These are phyloP conservation scores for Perithous albicinctus DNA, from an alignment of 2,888 invertebrate species.

Conservation along the genomic window DNA sequence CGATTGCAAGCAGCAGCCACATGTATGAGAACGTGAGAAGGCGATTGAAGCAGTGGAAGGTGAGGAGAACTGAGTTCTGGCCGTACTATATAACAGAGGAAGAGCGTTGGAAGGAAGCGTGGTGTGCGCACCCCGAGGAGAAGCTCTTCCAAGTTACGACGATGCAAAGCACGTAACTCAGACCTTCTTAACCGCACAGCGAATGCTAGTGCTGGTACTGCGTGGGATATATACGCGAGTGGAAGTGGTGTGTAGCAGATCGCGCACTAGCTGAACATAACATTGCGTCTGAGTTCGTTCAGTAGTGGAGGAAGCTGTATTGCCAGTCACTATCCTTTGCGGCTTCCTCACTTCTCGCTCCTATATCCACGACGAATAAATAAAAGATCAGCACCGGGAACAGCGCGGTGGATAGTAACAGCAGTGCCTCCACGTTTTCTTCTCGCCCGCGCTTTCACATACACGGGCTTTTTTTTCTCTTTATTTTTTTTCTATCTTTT, in stretches of 20 bases:
- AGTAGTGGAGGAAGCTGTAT: not conserved
- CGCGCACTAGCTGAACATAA: conserved; percentile 56
- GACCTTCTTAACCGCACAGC: conserved; percentile 68
- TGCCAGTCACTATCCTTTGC: conserved; percentile 30
- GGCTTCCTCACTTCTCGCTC: conserved; percentile 44
- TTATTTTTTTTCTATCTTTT: conserved; percentile 11
- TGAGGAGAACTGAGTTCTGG: conserved; percentile 9
- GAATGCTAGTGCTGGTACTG: conserved; percentile 10
- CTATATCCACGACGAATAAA: conserved; percentile 65
- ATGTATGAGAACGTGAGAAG: conserved; percentile 39
- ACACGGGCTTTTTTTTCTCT: no score
- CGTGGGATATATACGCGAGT: conserved; percentile 22
- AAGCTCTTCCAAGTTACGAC: conserved; percentile 66
- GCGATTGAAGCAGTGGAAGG: conserved; percentile 4
- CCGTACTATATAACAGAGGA: not conserved
- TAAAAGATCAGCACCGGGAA: conserved; percentile 67
- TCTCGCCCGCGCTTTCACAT: conserved; percentile 21
- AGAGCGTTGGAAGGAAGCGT: conserved; percentile 28
- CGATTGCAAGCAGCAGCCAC: conserved; percentile 20
- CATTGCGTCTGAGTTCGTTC: conserved; percentile 44
- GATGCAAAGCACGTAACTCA: conserved; percentile 71
- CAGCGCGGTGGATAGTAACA: conserved; percentile 18
- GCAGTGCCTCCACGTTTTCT: conserved; percentile 9
- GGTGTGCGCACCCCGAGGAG: conserved; percentile 41
- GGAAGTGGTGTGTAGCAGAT: not conserved